Percentiles rank a stretch among this genome's conserved stretches.
Conservation (phyloP, 1,140 invertebrate genomes). For the Diorhabda carinulata region DNA sequence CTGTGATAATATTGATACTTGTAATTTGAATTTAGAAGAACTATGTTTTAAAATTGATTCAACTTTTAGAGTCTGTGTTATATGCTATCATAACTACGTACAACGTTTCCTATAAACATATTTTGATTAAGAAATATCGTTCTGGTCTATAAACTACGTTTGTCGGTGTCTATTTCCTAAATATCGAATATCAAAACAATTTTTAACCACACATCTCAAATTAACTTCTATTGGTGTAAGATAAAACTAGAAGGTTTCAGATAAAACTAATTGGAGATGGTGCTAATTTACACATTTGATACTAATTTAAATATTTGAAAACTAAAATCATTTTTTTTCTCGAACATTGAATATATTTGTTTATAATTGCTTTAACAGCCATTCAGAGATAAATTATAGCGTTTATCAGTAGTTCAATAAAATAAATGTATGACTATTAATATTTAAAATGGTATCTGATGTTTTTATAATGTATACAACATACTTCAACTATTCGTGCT, state of each 20-base stretch:
- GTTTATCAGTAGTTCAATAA: not conserved
- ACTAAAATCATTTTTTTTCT: not conserved
- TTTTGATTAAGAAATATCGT: not conserved
- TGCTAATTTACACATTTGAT: constrained; percentile 7
- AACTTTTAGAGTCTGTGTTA: too few relatives aligned
- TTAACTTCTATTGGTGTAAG: constrained; percentile 5
- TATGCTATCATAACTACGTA: too few relatives aligned
- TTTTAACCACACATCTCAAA: constrained; percentile 17
- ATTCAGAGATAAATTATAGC: not conserved
- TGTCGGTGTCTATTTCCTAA: constrained; percentile 10
- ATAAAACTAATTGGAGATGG: not conserved
- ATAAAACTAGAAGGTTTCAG: not conserved
- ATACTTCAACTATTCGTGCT: too few relatives aligned
- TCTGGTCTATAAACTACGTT: constrained; percentile 7
- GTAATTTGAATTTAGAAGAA: too few relatives aligned
- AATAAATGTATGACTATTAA: too few relatives aligned
- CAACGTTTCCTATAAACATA: too few relatives aligned
- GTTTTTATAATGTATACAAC: too few relatives aligned
- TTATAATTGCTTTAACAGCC: not conserved
- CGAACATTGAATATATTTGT: not conserved
- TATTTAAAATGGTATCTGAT: too few relatives aligned
- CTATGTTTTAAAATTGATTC: too few relatives aligned
- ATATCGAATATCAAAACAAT: constrained; percentile 19
- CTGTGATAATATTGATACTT: too few relatives aligned
- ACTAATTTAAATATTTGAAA: not conserved